Evolutionary conservation across 2,888 invertebrate genomes (phyloP).

Genomic region (Tetragnatha montana): DNA sequence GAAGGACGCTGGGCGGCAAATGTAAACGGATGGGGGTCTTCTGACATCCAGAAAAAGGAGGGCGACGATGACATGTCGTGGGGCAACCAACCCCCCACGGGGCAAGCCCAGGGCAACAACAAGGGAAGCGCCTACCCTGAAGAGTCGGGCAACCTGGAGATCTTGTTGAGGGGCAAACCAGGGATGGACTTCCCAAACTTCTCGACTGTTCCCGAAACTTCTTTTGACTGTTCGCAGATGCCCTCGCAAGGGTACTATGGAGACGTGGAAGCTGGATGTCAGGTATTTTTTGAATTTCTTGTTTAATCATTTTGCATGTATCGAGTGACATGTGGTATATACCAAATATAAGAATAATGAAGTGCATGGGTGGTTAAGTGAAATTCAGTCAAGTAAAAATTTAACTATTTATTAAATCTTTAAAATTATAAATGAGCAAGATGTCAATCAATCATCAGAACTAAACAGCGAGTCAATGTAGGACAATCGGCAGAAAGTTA

Average conservation of each 20-base stretch:
- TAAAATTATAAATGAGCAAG: too few relatives aligned
- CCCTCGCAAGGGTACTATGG: conserved; percentile 72
- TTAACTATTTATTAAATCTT: background rate
- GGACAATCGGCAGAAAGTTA: too few relatives aligned
- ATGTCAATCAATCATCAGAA: too few relatives aligned
- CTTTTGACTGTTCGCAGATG: conserved; percentile 71
- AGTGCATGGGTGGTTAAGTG: too few relatives aligned
- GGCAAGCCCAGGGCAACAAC: conserved; percentile 45
- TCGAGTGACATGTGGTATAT: too few relatives aligned
- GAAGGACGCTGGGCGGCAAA: conserved; percentile 21
- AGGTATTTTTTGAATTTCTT: conserved; percentile 28
- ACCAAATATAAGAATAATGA: too few relatives aligned
- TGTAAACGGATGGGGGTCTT: conserved; percentile 24
- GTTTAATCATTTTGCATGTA: too few relatives aligned
- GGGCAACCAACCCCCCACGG: conserved; percentile 21
- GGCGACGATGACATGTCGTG: conserved; percentile 22
- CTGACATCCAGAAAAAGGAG: conserved; percentile 29
- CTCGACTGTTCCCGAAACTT: conserved; percentile 74
- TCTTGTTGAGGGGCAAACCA: conserved; percentile 81
- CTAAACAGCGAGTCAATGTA: too few relatives aligned
- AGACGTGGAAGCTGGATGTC: conserved; percentile 72
- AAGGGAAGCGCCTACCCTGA: conserved; percentile 54
- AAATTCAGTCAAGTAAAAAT: background rate
- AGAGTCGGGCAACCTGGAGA: conserved; percentile 41
- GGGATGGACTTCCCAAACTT: conserved; percentile 82